phyloP scores from a whole-genome alignment of 2,888 invertebrate genomes.

The Rhagium mordax region DNA sequence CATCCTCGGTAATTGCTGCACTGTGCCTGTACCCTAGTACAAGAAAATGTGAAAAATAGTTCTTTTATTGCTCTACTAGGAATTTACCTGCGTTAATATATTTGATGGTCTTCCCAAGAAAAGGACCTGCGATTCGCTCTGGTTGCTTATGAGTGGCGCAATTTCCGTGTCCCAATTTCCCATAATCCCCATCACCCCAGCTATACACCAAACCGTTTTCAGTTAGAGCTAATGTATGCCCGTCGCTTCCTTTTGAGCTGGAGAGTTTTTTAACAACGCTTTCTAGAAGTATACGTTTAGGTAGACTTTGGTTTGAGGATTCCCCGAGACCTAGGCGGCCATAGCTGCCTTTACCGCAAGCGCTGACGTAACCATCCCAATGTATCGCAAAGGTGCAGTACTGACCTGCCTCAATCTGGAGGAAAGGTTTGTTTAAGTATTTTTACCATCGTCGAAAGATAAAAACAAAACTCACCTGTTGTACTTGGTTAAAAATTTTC shows the following conservation, averaged over 20 bases:
- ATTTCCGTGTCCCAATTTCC: slow-evolving; percentile 74
- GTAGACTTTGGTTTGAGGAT: slow-evolving; percentile 74
- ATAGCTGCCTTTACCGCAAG: slow-evolving; percentile 78
- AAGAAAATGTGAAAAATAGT: neutral
- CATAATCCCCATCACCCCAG: slow-evolving; percentile 76
- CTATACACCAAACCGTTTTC: slow-evolving; percentile 73
- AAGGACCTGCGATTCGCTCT: slow-evolving; percentile 71
- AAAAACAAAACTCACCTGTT: slow-evolving; percentile 69
- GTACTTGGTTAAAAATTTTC: slow-evolving; percentile 73
- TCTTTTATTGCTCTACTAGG: neutral
- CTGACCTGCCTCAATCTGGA: slow-evolving; percentile 76
- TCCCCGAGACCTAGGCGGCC: slow-evolving; percentile 77
- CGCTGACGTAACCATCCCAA: slow-evolving; percentile 74
- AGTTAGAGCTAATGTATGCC: slow-evolving; percentile 73
- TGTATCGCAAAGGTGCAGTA: slow-evolving; percentile 77
- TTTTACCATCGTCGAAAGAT: neutral
- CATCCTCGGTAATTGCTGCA: slow-evolving; percentile 74
- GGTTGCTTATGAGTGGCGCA: slow-evolving; percentile 73
- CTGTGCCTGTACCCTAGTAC: slow-evolving; percentile 72
- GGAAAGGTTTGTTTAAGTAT: slow-evolving; percentile 3
- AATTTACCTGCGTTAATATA: slow-evolving; percentile 71
- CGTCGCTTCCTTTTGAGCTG: slow-evolving; percentile 75
- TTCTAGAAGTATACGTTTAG: slow-evolving; percentile 73
- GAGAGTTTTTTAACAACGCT: slow-evolving; percentile 71
- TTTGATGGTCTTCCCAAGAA: slow-evolving; percentile 70